Base-by-base conservation (phyloP, 2,797 vertebrate genomes). In the Coreius guichenoti region DNA sequence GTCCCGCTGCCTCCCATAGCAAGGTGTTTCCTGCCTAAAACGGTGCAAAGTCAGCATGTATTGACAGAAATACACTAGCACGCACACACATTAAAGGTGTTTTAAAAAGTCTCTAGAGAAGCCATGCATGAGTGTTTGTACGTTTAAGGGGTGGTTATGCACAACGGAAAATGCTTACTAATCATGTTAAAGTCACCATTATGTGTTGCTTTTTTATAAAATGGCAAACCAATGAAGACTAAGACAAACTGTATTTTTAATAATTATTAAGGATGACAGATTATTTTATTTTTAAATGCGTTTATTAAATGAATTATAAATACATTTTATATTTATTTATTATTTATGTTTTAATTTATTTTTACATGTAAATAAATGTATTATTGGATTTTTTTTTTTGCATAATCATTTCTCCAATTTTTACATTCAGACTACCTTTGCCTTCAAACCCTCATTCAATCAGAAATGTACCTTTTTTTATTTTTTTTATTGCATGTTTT, bases 21-120 rank as follows among this genome's bases (percentile, higher is more conserved):
- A 94, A 94, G 94, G 94, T 95, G 94, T 92, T 95, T 94, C 95
- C 94, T 95, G 92, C 92, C 90, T 90, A 89, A 82, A 77, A 45
- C 56, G 86, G 87, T 89, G 91, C 91, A 90, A 87, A 81, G 86
- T 92, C 90, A 86, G 91, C 91, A 89, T 85, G 87, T 70, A 77
- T 80, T 75, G 81, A 73, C 51, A 45, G 68, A 49, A 33, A 45
- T 70, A 70, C 33, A 86, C 39, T n/a, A 63, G 39, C 79, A 82
- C 69, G 82, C 83, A 83, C 84, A 84, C 81, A 77, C 82, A 86
- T 29, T 80, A 54, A 74, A 73, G 78, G 39, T 80, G 43, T 67
- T 4, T 65, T 14, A 21, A 78, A 31, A 75, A 61, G 23, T 21
- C 33, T 43, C 39, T 61, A 39, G 4, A 26, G 54, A 58, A 61